phyloP scores from a whole-genome alignment of 2,113 vertebrate species.

The Seriola dumerili region DNA sequence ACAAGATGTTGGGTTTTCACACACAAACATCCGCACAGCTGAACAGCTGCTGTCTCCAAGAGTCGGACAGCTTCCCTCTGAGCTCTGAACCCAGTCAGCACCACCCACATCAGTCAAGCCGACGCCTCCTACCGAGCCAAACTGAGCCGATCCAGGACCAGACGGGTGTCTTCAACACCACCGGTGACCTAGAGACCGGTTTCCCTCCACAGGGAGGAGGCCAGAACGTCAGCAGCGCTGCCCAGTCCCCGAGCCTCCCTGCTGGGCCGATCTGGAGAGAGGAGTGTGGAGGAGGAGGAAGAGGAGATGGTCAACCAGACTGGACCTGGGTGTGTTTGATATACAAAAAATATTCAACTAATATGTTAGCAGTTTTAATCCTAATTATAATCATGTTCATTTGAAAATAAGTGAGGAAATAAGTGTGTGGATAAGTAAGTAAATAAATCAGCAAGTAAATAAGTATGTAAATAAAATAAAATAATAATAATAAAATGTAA shows the following conservation, averaged over 20 bases:
- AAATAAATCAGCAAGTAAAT: too few species aligned
- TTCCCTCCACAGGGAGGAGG: slow-evolving; percentile 14
- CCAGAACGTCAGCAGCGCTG: background rate
- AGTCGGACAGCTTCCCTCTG: background rate
- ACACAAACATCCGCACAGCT: slow-evolving; percentile 1
- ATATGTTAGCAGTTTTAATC: background rate
- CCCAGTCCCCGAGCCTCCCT: background rate
- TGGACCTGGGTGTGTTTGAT: slow-evolving; percentile 34
- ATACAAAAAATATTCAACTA: background rate
- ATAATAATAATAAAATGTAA: background rate
- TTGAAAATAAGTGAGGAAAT: background rate
- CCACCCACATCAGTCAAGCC: slow-evolving; percentile 6
- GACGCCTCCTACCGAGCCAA: background rate
- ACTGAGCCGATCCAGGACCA: slow-evolving; percentile 20
- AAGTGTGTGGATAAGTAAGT: background rate
- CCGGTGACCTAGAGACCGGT: background rate
- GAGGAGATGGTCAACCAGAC: background rate
- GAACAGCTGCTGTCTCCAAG: background rate
- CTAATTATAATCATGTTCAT: too few species aligned
- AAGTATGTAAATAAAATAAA: background rate
- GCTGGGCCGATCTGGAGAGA: slow-evolving; percentile 12
- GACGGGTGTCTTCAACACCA: background rate
- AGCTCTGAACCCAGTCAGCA: slow-evolving; percentile 21
- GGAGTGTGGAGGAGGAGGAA: background rate
- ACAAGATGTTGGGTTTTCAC: background rate